phyloP scores from a whole-genome alignment of 2,113 vertebrate genomes.

The Romanogobio albipinnatus region DNA sequence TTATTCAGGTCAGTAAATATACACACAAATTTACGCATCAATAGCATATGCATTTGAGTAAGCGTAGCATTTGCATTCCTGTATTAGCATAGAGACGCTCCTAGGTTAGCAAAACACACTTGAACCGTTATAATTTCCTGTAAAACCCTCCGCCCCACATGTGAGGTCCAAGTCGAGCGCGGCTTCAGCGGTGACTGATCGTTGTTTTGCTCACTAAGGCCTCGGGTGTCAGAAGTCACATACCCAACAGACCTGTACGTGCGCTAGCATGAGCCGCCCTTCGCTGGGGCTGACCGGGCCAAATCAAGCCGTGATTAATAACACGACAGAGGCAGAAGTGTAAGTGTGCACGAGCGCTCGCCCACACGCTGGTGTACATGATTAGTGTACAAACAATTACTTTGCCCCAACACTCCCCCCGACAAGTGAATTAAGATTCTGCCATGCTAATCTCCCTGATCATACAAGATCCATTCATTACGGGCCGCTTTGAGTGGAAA shows the following conservation, averaged over 20 bases:
- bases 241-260: background rate
- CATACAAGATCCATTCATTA: constrained; percentile 11
- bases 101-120: background rate
- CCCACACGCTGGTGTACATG: background rate
- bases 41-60: background rate
- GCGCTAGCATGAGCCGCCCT: background rate
- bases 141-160: background rate
- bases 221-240: constrained; percentile 6
- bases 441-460: constrained; percentile 5
- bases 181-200: constrained; percentile 23
- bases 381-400: constrained; percentile 38
- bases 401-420: background rate
- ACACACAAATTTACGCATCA: background rate
- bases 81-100: background rate
- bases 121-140: background rate
- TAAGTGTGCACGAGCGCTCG: background rate
- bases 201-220: constrained; percentile 21
- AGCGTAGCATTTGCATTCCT: background rate
- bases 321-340: background rate
- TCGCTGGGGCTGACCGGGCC: background rate
- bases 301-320: constrained; percentile 41
- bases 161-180: background rate
- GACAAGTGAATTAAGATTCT: background rate
- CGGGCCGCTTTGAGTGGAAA: background rate
- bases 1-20: too few relatives aligned